Percentiles rank a stretch among this genome's conserved stretches.
These are phyloP conservation scores for Otus sunia DNA, from an alignment of 2,113 vertebrate species.

Conservation along the genomic window DNA sequence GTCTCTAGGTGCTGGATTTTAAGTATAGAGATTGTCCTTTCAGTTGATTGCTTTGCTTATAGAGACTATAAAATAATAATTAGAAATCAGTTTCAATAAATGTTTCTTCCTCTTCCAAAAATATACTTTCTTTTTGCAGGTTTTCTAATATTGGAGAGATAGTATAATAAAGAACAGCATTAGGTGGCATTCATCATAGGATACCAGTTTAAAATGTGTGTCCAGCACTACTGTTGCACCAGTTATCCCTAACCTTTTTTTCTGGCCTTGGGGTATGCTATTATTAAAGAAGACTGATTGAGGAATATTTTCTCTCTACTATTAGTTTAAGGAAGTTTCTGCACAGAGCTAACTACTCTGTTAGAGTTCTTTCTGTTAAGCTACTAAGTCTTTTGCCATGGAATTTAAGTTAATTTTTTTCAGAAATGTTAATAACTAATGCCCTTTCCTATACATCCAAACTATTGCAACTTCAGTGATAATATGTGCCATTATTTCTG, in stretches of 20 bases:
- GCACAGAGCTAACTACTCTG: constrained; percentile 5
- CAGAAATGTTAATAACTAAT: constrained; percentile 52
- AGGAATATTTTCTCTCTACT: constrained; percentile 62
- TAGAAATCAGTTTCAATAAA: not conserved
- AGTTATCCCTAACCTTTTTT: constrained; percentile 71
- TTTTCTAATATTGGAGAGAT: not conserved
- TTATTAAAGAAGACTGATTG: constrained; percentile 55
- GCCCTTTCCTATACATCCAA: constrained; percentile 55
- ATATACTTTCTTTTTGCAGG: not conserved
- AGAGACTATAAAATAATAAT: not conserved
- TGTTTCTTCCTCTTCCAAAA: not conserved
- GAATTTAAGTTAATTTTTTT: constrained; percentile 55
- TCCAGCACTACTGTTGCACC: constrained; percentile 26
- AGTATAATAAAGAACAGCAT: not conserved
- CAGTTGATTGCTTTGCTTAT: not conserved
- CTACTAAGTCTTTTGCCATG: constrained; percentile 16
- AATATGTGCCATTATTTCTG: not conserved
- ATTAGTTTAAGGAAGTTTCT: constrained; percentile 67
- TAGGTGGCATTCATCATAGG: constrained; percentile 36
- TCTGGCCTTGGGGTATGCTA: constrained; percentile 46
- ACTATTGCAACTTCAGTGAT: constrained; percentile 36
- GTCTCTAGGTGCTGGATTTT: not conserved
- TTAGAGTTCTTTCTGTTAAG: not conserved
- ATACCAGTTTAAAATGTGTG: constrained; percentile 13
- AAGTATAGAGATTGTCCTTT: not conserved